These are phyloP conservation scores for Netelia fuscicornis DNA, from an alignment of 2,888 invertebrate species.

Conservation along the genomic window DNA sequence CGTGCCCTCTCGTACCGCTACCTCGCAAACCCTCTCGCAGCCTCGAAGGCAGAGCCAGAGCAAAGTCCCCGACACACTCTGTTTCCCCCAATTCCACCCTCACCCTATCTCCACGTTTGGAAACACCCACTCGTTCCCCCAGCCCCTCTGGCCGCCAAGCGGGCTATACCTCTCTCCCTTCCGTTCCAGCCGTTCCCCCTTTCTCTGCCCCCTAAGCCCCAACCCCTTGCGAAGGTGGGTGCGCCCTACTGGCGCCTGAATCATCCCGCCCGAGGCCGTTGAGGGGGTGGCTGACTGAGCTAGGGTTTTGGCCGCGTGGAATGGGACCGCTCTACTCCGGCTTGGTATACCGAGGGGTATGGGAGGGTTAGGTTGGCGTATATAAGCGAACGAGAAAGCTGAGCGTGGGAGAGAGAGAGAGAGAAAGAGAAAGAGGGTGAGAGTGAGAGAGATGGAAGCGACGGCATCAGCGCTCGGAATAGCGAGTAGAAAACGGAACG, in stretches of 20 bases:
- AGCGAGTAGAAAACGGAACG: conserved; percentile 65
- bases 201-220: conserved; percentile 61
- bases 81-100: conserved; percentile 79
- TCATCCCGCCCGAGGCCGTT: conserved; percentile 84
- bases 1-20: conserved; percentile 53
- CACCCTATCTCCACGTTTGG: conserved; percentile 62
- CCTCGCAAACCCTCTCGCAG: conserved; percentile 65
- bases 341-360: conserved; percentile 55
- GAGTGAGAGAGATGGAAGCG: conserved; percentile 70
- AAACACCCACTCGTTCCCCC: conserved; percentile 64
- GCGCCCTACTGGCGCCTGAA: conserved; percentile 85
- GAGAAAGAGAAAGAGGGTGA: conserved; percentile 11
- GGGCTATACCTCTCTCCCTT: conserved; percentile 68
- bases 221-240: conserved; percentile 82
- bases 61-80: conserved; percentile 81
- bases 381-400: conserved; percentile 62
- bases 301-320: conserved; percentile 80
- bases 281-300: conserved; percentile 79
- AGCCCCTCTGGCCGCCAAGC: conserved; percentile 65
- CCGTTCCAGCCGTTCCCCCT: conserved; percentile 66
- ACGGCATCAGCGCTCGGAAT: conserved; percentile 65
- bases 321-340: conserved; percentile 66
- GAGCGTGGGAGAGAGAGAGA: conserved; percentile 3
- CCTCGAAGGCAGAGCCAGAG: conserved; percentile 63
- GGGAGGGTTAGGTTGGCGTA: conserved; percentile 31